Evolutionary conservation across 2,113 vertebrate genomes (phyloP), one percentile per base, ranked within the genome.

Genomic region (Reinhardtius hippoglossoides): DNA sequence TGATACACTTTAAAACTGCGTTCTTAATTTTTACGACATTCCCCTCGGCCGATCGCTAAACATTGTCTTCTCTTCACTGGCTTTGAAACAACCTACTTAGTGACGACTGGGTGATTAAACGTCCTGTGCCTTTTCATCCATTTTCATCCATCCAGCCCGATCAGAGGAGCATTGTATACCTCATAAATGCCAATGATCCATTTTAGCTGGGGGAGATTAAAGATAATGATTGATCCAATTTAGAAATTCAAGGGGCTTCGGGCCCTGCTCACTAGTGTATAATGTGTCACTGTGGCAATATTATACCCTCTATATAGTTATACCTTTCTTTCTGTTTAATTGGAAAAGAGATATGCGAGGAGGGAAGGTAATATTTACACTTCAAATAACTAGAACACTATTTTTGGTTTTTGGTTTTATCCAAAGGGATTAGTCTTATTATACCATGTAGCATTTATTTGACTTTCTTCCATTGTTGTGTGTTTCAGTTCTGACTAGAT

Each of bases 21-120:
- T 31, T 65, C 35, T 75, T 67, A 57, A 42, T 78, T 64, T 80
- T 54, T 63, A 58, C 60, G 76, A 82, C 82, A 50, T 75, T 81
- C 80, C 74, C 67, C 55, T 40, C 18, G 59, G 67, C 76, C 62
- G 78, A 48, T 81, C 80, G 58, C 63, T 42, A 71, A 82, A 68
- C 56, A 65, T 80, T 76, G 68, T 76, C 67, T 76, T 82, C 78
- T 71, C 78, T 70, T 20, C 52, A 87, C 64, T 63, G 50, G 68
- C 62, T 80, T 76, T 67, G 67, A 86, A 64, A 63, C 48, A 18
- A 54, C 60, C 35, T 55, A 56, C 71, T 67, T 35, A 4, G 52
- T 61, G 60, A 69, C 24, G 54, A 54, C 64, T 13, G 71, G 27
- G 58, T 62, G 48, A 78, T 71, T 72, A 76, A 76, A 83, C 58